These are phyloP conservation scores for Homarus americanus DNA, from an alignment of 1,140 invertebrate species.

Conservation along the genomic window DNA sequence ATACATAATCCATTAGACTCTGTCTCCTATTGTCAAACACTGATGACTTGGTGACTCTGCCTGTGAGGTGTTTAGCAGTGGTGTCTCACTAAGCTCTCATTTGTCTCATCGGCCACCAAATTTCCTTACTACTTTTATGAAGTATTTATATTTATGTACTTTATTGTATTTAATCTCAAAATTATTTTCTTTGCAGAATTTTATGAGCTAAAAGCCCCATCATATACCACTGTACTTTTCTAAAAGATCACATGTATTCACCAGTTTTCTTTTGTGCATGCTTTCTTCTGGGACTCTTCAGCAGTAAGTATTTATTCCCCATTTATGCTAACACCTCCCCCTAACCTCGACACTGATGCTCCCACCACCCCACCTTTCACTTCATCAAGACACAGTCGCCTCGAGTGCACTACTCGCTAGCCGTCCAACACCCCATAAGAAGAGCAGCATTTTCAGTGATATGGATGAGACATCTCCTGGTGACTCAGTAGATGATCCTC, in stretches of 20 bases:
- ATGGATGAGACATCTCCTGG: slow-evolving; percentile 73
- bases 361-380: slow-evolving; percentile 72
- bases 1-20: too few species aligned
- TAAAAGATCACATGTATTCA: slow-evolving; percentile 38
- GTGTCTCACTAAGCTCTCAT: too few species aligned
- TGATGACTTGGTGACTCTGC: too few species aligned
- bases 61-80: too few species aligned
- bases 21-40: too few species aligned
- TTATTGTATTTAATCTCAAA: too few species aligned
- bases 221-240: background rate
- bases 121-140: too few species aligned
- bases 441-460: slow-evolving; percentile 73
- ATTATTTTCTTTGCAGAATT: too few species aligned
- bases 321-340: slow-evolving; percentile 68
- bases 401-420: slow-evolving; percentile 66
- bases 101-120: too few species aligned
- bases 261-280: slow-evolving; percentile 61
- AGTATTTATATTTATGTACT: too few species aligned
- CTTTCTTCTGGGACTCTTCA: slow-evolving; percentile 67
- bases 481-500: slow-evolving; percentile 63
- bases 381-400: slow-evolving; percentile 53
- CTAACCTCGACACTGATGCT: slow-evolving; percentile 75
- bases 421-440: slow-evolving; percentile 68
- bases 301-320: slow-evolving; percentile 72
- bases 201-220: background rate